Base-by-base conservation (phyloP, 2,888 invertebrate genomes). In the Conus canariensis region DNA sequence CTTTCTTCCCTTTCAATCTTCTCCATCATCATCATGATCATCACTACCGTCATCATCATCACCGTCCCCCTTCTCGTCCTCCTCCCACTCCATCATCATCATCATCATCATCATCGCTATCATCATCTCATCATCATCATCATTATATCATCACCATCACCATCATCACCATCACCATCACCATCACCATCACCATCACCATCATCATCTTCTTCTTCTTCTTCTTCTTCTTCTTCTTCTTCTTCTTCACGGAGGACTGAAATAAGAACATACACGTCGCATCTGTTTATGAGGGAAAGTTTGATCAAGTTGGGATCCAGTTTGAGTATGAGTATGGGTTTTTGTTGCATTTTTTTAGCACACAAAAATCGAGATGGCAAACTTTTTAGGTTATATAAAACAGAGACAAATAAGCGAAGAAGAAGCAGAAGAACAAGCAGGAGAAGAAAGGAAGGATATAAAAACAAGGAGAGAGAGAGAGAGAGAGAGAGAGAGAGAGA, bases 151-250 rank as follows among this genome's bases (percentile, higher is more conserved):
- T 64, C 64, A 16, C 5, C 64, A 19, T 74, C 16, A 19, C 10
- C 22, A 74, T 74, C 74, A 74, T 74, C 74, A 14, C 7, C 25
- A 74, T 74, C 74, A 74, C 10, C 22, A 74, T 45, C 45, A 4
- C 45, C 4, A 45, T 45, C 45, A 45, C 3, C 45, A 45, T 45
- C 45, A 45, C 45, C 30, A 30, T 2, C 30, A 30, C 30, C 30
- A 30, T 2, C 22, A 74, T 6, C 22, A 5, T 74, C 22, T 8
- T 74, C 22, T 74, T 74, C 74, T 74, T 74, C 16, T 74, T 74
- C n/a, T 74, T 74, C 16, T 74, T 74, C 74, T 22, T 74, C n/a
- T 74, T 74, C n/a, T 74, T 74, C 74, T 22, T 74, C 74, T 74
- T 74, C n/a, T n/a, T 74, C 16, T 74, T 74, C 74, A 64, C 64